Percentiles rank a stretch among this genome's conserved stretches.
Evolutionary conservation across 2,113 vertebrate species (phyloP).

Genomic region (Cyphomyrus plagiostoma): DNA sequence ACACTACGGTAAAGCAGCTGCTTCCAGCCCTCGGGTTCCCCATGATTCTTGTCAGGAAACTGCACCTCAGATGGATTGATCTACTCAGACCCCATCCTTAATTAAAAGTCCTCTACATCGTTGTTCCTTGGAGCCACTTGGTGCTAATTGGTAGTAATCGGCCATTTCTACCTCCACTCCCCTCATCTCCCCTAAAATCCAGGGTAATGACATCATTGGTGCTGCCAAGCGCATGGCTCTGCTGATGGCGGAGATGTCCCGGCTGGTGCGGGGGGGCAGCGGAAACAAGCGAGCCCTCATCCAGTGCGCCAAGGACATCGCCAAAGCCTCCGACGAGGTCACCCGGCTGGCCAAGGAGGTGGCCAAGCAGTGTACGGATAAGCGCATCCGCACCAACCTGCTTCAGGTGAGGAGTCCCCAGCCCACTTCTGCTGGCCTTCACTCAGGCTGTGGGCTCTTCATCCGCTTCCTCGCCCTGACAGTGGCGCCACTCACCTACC

Average conservation of each 20-base stretch:
- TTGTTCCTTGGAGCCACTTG: not conserved
- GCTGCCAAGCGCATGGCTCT: conserved; percentile 97
- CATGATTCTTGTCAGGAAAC: not conserved
- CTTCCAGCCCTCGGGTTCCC: not conserved
- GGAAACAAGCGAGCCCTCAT: conserved; percentile 96
- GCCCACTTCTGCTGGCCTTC: not conserved
- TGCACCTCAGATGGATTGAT: not conserved
- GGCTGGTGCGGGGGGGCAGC: conserved; percentile 87
- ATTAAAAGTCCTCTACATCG: not conserved
- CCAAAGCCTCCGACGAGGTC: conserved; percentile 95
- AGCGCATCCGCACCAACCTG: conserved; percentile 92
- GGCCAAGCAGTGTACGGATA: conserved; percentile 97
- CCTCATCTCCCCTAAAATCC: not conserved
- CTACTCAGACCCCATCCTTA: not conserved
- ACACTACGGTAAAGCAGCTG: not conserved
- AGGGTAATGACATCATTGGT: conserved; percentile 98
- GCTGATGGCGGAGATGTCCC: conserved; percentile 98
- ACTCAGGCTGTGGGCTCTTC: not conserved
- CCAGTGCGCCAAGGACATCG: conserved; percentile 97
- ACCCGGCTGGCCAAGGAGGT: conserved; percentile 93
- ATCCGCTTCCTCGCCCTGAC: not conserved
- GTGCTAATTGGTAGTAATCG: not conserved
- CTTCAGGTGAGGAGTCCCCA: conserved; percentile 56
- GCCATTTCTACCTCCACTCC: conserved; percentile 5
- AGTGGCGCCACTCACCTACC: not conserved